Conservation (phyloP, 2,113 vertebrate species). For the Dasypus novemcinctus region DNA sequence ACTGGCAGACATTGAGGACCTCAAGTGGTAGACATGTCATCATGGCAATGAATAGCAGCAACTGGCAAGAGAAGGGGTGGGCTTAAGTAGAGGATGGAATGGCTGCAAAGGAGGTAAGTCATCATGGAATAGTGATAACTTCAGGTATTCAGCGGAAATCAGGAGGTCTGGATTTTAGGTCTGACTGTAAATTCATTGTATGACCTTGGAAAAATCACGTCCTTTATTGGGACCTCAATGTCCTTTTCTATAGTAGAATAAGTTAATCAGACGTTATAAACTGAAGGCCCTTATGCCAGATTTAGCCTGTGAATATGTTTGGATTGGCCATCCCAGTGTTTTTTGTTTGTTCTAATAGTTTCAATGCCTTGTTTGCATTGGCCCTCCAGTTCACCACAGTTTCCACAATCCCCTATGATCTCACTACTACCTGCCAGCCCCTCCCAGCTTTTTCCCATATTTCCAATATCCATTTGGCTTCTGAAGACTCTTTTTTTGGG, state of each 20-base stretch:
- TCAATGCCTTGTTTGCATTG: slow-evolving; percentile 15
- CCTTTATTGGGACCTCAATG: neutral
- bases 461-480: neutral
- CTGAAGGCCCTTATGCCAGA: neutral
- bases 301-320: neutral
- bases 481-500: neutral
- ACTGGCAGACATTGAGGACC: neutral
- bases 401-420: neutral
- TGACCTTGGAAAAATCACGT: slow-evolving; percentile 36
- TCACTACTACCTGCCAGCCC: neutral
- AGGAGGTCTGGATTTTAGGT: neutral
- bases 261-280: slow-evolving; percentile 33
- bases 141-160: neutral
- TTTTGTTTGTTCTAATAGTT: neutral
- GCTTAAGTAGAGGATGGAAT: neutral
- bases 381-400: neutral
- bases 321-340: neutral
- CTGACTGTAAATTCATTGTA: slow-evolving; percentile 1
- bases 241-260: slow-evolving; percentile 15
- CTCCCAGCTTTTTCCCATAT: neutral
- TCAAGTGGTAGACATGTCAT: neutral
- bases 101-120: neutral
- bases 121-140: neutral
- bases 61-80: neutral
- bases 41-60: neutral